Evolutionary conservation across 2,888 invertebrate species (phyloP).

Genomic region (Antheraea assamensis): DNA sequence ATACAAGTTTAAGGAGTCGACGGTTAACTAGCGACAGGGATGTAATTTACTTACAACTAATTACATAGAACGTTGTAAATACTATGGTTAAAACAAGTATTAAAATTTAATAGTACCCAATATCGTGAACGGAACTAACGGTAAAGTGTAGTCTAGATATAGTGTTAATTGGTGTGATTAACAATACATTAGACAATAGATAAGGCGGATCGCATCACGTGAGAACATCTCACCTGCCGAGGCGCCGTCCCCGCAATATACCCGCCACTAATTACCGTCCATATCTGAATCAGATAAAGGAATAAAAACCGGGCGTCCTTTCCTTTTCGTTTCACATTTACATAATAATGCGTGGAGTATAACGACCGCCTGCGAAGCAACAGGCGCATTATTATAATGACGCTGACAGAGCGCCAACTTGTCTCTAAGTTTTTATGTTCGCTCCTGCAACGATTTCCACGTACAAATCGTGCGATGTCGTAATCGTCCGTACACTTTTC

Average conservation of each 20-base stretch:
- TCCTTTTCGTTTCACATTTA: constrained; percentile 75
- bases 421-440: constrained; percentile 52
- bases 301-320: constrained; percentile 66
- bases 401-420: constrained; percentile 49
- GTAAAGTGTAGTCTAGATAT: background rate
- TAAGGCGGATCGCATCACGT: constrained; percentile 47
- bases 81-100: background rate
- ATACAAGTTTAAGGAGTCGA: background rate
- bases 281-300: constrained; percentile 75
- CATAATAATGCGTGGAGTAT: constrained; percentile 78
- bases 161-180: constrained; percentile 31
- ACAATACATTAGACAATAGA: constrained; percentile 24
- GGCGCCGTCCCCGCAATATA: constrained; percentile 52
- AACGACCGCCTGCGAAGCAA: constrained; percentile 65
- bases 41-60: background rate
- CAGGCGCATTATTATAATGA: constrained; percentile 69
- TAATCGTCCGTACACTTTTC: constrained; percentile 34
- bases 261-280: constrained; percentile 69
- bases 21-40: background rate
- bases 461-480: constrained; percentile 37
- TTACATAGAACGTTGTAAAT: background rate
- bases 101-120: background rate
- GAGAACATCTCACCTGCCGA: constrained; percentile 65
- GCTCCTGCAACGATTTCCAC: constrained; percentile 41
- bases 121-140: background rate